Evolutionary conservation across 2,797 vertebrate species (phyloP).

Genomic region (Nannoperca australis): DNA sequence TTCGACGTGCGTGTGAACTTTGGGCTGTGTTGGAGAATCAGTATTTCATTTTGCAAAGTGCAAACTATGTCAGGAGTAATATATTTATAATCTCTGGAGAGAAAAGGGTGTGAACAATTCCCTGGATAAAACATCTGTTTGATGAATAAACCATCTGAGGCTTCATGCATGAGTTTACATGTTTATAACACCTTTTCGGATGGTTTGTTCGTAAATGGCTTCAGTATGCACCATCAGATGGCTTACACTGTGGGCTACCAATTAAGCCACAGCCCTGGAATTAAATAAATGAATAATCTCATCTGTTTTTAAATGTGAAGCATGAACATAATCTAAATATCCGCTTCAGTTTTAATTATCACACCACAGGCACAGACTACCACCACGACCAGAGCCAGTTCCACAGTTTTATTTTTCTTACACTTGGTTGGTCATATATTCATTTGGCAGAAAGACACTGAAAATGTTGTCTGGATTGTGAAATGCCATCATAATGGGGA

Average conservation of each 20-base stretch:
- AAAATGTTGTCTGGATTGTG: not conserved
- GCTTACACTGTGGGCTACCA: slow-evolving; percentile 16
- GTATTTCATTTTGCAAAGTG: not conserved
- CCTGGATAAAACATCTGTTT: slow-evolving; percentile 22
- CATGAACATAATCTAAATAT: slow-evolving; percentile 27
- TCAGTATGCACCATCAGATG: slow-evolving; percentile 16
- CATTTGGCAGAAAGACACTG: not conserved
- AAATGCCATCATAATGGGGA: not conserved
- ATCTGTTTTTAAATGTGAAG: slow-evolving; percentile 26
- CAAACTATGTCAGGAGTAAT: not conserved
- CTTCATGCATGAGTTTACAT: not conserved
- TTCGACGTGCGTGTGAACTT: not conserved
- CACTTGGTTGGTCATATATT: not conserved
- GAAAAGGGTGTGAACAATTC: not conserved
- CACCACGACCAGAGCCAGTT: not conserved
- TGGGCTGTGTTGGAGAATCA: not conserved
- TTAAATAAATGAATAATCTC: slow-evolving; percentile 16
- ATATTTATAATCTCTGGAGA: not conserved
- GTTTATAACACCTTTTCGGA: slow-evolving; percentile 8
- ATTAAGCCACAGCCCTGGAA: slow-evolving; percentile 20
- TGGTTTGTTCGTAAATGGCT: slow-evolving; percentile 7
- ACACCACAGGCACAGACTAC: slow-evolving; percentile 18
- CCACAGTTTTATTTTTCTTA: not conserved
- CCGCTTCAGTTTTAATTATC: slow-evolving; percentile 24
- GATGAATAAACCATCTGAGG: not conserved